Evolutionary conservation across 2,797 vertebrate species (phyloP), one percentile per base, ranked within the genome.

Genomic region (Sebastes steindachneri): DNA sequence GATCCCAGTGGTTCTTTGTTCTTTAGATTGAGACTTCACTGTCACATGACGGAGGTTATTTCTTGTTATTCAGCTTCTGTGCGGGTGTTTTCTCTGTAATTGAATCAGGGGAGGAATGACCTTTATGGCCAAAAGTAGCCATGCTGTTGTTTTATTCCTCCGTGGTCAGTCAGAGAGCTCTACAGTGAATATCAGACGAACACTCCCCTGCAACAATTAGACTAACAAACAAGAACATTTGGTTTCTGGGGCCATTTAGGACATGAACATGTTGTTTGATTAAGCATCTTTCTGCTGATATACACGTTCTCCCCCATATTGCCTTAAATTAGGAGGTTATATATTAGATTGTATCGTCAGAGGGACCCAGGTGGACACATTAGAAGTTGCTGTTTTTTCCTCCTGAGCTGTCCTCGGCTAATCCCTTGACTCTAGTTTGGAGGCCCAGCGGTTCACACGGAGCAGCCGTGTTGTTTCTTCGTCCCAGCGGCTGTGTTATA

Each of bases 41-140:
- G 12, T 82, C 86, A 86, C 82, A 72, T 83, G 84, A 68, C 1
- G n/a, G 59, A 35, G 57, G 19, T 51, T 65, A 3, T 73, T 81
- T 75, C 17, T 68, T 84, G 78, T 86, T 86, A 28, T 65, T 62
- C 67, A 25, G 7, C 45, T 2, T 73, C 33, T 64, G 45, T 41
- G 53, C 2, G 25, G 26, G 45, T 60, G 73, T 80, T 73, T 84
- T 15, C 41, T 35, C 28, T 25, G n/a, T 83, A 72, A 90, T 58
- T 9, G n/a, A 87, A 62, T 84, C 76, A 15, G 73, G 31, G 33
- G 3, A 74, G 59, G 73, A 83, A 80, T 80, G 75, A 82, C 4
- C 35, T 75, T 80, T 82, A 71, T 67, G 53, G 72, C 37, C 84
- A 5, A 57, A 87, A 79, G 68, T 67, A 23, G 65, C 48, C 41